Evolutionary conservation across 1,140 invertebrate genomes (phyloP), one percentile per base, ranked within the genome.

Genomic region (Magallana angulata): DNA sequence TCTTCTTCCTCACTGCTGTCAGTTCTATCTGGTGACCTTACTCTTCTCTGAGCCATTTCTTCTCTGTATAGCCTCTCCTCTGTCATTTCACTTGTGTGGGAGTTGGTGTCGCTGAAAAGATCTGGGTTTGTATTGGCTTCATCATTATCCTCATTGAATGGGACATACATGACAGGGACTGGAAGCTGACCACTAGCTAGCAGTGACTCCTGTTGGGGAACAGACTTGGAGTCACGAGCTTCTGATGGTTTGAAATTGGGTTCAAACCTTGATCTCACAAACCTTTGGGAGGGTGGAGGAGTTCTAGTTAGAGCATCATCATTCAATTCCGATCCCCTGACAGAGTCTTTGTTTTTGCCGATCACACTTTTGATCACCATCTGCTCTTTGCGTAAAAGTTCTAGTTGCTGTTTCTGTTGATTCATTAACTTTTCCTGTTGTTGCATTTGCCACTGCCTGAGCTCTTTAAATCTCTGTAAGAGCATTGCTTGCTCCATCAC

Each of bases 371-470:
- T 92, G n/a, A 92, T 88, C 84, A 87, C 86, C 60, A 90, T 76
- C 89, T 94, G 93, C 86, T 94, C 94, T 71, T 89, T 89, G 76
- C 89, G 89, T 62, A 93, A 88, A 7, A 90, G 36, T 30, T 90
- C 88, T 36, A 94, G 89, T 87, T 94, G 94, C 76, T 91, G 82
- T 48, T 94, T 90, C 64, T 94, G 94, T 84, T 94, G 94, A 68
- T 89, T 89, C 91, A 94, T 94, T 14, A 94, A 87, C 86, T 91
- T 89, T 62, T 93, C 91, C 85, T 94, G 93, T 88, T 94, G 93
- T 82, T 94, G 91, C 57, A 92, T 90, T 62, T 94, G 94, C 91
- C 91, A 91, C 24, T 92, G 90, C 8, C 94, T 91, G 12, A 94
- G 90, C 81, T 93, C 92, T 71, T 92, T 92, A 85, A 94, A 94